These are phyloP conservation scores for Aldabrachelys gigantea DNA, from an alignment of 2,113 vertebrate species.

Conservation along the genomic window DNA sequence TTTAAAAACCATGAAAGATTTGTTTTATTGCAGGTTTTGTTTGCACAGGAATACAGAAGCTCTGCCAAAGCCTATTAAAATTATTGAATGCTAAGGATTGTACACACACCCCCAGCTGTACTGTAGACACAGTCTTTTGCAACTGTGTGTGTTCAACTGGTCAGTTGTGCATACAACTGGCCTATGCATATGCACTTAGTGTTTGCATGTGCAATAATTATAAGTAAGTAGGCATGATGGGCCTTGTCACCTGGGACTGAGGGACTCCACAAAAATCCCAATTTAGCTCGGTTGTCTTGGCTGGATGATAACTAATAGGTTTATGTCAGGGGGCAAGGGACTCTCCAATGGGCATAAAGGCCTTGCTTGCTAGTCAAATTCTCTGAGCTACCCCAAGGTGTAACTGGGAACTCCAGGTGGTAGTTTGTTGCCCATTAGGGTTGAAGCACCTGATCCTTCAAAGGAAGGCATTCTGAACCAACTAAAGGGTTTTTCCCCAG, in stretches of 20 bases:
- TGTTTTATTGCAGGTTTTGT: not conserved
- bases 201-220: not conserved
- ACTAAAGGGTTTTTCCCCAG: not conserved
- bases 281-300: not conserved
- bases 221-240: fast-evolving
- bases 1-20: slow-evolving; percentile 28
- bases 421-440: not conserved
- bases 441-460: not conserved
- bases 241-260: not conserved
- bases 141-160: not conserved
- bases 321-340: not conserved
- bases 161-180: not conserved
- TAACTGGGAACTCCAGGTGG: not conserved
- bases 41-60: not conserved
- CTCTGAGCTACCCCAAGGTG: not conserved
- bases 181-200: not conserved
- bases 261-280: fast-evolving
- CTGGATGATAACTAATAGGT: not conserved
- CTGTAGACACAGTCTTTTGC: not conserved
- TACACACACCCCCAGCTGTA: not conserved
- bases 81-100: fast-evolving
- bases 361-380: not conserved
- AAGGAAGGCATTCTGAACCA: not conserved
- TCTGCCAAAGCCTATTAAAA: slow-evolving; percentile 11
- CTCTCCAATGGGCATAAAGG: not conserved